Evolutionary conservation across 2,797 vertebrate genomes (phyloP).

Genomic region (Chanos chanos): DNA sequence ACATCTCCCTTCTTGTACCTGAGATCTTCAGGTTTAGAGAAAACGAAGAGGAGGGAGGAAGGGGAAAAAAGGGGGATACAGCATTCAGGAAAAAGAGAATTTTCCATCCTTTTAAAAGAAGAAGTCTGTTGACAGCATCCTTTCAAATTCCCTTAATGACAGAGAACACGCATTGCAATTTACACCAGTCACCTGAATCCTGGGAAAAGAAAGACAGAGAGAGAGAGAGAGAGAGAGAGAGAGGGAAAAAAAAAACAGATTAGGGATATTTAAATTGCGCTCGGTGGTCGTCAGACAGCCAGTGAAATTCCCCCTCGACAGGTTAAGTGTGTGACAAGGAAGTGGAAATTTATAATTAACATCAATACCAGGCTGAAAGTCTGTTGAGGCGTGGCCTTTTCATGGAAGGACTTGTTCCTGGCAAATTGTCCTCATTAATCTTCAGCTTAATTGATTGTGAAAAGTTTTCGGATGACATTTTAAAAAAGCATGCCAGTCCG

Average conservation of each 20-base stretch:
- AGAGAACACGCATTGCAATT: slow-evolving; percentile 40
- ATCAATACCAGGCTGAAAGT: slow-evolving; percentile 54
- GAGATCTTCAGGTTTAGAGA: slow-evolving; percentile 31
- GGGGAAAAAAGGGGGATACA: slow-evolving; percentile 7
- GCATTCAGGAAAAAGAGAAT: slow-evolving; percentile 3
- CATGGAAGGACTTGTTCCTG: slow-evolving; percentile 67
- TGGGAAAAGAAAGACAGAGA: background rate
- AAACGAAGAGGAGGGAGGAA: slow-evolving; percentile 5
- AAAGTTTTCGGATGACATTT: slow-evolving; percentile 82
- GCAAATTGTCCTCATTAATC: slow-evolving; percentile 81
- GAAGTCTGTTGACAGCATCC: slow-evolving; percentile 1
- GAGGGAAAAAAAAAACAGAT: slow-evolving; percentile 29
- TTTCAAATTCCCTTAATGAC: slow-evolving; percentile 38
- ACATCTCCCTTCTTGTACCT: slow-evolving; percentile 36
- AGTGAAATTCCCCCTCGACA: slow-evolving; percentile 43
- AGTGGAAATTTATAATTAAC: slow-evolving; percentile 64
- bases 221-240: background rate
- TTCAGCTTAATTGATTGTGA: slow-evolving; percentile 79
- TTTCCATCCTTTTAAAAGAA: slow-evolving; percentile 6
- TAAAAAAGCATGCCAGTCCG: slow-evolving; percentile 68
- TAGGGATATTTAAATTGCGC: slow-evolving; percentile 45
- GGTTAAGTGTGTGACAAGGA: slow-evolving; percentile 62
- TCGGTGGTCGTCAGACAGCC: slow-evolving; percentile 27
- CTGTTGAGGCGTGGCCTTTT: slow-evolving; percentile 63
- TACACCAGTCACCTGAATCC: slow-evolving; percentile 46